Evolutionary conservation across 1,140 invertebrate genomes (phyloP).

Genomic region (Spodoptera frugiperda): DNA sequence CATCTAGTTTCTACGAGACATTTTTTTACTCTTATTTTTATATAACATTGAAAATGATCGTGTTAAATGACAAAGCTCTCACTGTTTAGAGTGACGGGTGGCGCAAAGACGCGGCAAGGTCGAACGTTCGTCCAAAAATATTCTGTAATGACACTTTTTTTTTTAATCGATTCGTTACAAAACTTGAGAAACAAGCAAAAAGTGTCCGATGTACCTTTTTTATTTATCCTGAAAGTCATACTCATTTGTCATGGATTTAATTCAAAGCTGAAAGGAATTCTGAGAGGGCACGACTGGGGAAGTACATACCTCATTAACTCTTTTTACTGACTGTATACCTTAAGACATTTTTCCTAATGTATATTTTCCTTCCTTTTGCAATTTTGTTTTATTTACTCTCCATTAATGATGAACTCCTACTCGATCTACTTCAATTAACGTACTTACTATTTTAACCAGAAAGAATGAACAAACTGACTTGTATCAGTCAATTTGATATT

Average conservation of each 20-base stretch:
- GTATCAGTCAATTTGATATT: too few species aligned
- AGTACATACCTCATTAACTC: too few species aligned
- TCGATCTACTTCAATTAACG: too few species aligned
- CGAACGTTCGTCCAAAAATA: constrained; percentile 54
- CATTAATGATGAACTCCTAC: too few species aligned
- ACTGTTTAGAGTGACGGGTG: constrained; percentile 52
- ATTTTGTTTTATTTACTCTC: too few species aligned
- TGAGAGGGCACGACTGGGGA: too few species aligned
- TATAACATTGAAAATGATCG: constrained; percentile 28
- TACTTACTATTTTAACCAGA: too few species aligned
- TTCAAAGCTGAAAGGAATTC: background rate
- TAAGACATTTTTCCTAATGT: too few species aligned
- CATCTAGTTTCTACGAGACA: background rate
- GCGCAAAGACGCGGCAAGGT: constrained; percentile 59
- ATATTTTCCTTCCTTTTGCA: too few species aligned
- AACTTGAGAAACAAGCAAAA: constrained; percentile 47
- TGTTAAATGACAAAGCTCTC: constrained; percentile 34
- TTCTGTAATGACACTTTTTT: constrained; percentile 58
- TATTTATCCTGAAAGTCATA: constrained; percentile 30
- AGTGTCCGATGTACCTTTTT: constrained; percentile 45
- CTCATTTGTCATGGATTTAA: constrained; percentile 1
- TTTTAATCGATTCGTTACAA: constrained; percentile 58
- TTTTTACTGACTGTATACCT: too few species aligned
- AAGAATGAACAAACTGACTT: too few species aligned
- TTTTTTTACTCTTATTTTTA: constrained; percentile 4